These are phyloP conservation scores for Bellardia pandia DNA, from an alignment of 2,888 invertebrate species.

Conservation along the genomic window DNA sequence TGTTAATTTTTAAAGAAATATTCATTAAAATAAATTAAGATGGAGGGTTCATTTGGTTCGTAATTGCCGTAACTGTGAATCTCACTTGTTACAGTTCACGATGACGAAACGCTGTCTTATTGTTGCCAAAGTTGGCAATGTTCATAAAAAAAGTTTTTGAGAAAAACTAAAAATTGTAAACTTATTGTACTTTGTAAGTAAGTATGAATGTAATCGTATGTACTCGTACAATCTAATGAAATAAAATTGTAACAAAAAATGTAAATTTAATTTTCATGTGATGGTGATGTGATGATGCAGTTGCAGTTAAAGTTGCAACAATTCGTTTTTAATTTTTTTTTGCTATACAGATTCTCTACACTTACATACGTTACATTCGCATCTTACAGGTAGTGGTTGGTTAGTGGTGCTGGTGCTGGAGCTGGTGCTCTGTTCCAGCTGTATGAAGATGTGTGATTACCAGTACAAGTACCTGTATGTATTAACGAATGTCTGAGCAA, in stretches of 20 bases:
- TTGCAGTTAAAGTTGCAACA: slow-evolving; percentile 54
- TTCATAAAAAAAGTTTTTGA: slow-evolving; percentile 18
- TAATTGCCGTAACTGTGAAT: slow-evolving; percentile 44
- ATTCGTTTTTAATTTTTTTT: slow-evolving; percentile 21
- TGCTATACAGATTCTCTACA: slow-evolving; percentile 8
- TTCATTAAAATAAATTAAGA: slow-evolving; percentile 15
- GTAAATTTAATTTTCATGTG: slow-evolving; percentile 65
- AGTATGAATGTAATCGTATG: neutral
- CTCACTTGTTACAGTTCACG: slow-evolving; percentile 53
- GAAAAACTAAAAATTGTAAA: neutral
- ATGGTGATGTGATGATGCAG: slow-evolving; percentile 37
- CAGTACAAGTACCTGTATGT: slow-evolving; percentile 34
- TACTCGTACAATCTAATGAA: slow-evolving; percentile 1
- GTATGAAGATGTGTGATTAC: slow-evolving; percentile 50
- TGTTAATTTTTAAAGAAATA: neutral
- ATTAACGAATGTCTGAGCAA: neutral
- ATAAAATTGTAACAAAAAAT: slow-evolving; percentile 69
- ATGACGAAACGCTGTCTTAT: slow-evolving; percentile 70
- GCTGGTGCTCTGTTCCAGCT: neutral
- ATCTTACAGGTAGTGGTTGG: slow-evolving; percentile 28
- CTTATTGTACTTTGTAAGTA: slow-evolving; percentile 30
- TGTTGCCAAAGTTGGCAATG: slow-evolving; percentile 55
- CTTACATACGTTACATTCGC: slow-evolving; percentile 20
- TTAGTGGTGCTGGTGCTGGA: neutral
- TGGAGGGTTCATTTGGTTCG: slow-evolving; percentile 44